Percentiles rank a stretch among this genome's conserved stretches.
phyloP scores from a whole-genome alignment of 2,888 invertebrate species.

The Eupsilia transversa region DNA sequence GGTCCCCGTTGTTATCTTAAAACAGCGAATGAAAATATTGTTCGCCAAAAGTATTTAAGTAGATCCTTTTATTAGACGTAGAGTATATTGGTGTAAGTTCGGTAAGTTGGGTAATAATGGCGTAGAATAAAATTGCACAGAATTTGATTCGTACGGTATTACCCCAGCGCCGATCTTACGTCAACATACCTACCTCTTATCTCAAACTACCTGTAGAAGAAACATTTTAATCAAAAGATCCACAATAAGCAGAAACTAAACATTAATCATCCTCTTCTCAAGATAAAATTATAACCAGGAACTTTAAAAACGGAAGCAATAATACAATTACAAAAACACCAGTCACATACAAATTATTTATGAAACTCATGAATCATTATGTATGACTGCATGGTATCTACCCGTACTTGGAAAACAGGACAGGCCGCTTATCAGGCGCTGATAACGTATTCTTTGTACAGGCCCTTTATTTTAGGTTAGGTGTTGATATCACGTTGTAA shows the following conservation, averaged over 20 bases:
- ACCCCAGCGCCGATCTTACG: neutral
- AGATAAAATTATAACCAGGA: slow-evolving; percentile 47
- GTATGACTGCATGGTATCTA: slow-evolving; percentile 70
- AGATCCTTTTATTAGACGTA: neutral
- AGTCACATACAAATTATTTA: slow-evolving; percentile 48
- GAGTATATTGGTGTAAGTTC: neutral
- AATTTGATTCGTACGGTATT: neutral
- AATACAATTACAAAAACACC: slow-evolving; percentile 4
- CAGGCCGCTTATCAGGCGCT: slow-evolving; percentile 79
- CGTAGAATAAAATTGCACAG: neutral
- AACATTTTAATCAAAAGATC: neutral
- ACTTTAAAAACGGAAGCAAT: slow-evolving; percentile 60
- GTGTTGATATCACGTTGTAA: slow-evolving; percentile 63
- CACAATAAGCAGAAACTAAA: slow-evolving; percentile 1
- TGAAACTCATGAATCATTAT: slow-evolving; percentile 75
- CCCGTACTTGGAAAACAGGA: slow-evolving; percentile 84
- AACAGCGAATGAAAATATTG: neutral
- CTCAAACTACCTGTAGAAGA: neutral
- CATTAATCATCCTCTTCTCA: slow-evolving; percentile 35
- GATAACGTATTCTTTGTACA: slow-evolving; percentile 80
- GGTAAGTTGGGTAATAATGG: neutral
- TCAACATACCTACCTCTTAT: neutral
- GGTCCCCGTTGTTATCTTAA: neutral
- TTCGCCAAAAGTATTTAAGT: neutral
- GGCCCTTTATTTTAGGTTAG: slow-evolving; percentile 77